phyloP scores from a whole-genome alignment of 2,113 vertebrate species.

The Oreochromis niloticus region DNA sequence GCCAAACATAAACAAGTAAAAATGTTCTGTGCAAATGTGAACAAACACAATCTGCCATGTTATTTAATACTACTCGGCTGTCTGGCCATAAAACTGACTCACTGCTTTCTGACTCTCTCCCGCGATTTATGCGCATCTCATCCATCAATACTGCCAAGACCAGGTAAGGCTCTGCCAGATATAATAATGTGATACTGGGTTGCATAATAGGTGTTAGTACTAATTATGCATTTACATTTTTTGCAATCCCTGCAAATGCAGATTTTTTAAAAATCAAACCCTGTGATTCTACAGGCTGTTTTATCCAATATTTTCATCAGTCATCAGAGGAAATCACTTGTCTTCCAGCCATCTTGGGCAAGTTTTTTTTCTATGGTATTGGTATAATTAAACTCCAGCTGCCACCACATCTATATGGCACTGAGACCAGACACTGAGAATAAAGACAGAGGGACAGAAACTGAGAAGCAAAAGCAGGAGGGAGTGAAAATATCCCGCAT shows the following conservation, averaged over 20 bases:
- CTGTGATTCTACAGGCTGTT: neutral
- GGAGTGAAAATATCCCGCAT: constrained; percentile 12
- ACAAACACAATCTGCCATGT: constrained; percentile 12
- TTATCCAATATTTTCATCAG: neutral
- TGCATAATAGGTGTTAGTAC: neutral
- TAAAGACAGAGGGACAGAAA: neutral
- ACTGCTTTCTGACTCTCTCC: constrained; percentile 6
- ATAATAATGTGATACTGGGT: neutral
- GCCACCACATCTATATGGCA: neutral
- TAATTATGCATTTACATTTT: neutral
- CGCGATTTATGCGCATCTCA: neutral
- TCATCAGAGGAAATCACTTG: neutral
- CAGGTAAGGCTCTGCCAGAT: neutral
- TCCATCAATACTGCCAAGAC: neutral
- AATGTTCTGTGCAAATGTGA: neutral
- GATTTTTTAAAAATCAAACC: neutral
- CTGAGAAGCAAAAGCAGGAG: neutral
- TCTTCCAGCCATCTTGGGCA: neutral
- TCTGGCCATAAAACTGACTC: neutral
- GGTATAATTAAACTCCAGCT: neutral
- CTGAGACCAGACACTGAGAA: neutral
- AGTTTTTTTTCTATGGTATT: neutral
- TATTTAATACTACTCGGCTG: constrained; percentile 1
- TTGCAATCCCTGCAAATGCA: neutral
- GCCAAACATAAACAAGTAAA: neutral